Percentiles rank a stretch among this genome's conserved stretches.
Conservation (phyloP, 2,113 vertebrate genomes). For the Potamarius usumacintae region DNA sequence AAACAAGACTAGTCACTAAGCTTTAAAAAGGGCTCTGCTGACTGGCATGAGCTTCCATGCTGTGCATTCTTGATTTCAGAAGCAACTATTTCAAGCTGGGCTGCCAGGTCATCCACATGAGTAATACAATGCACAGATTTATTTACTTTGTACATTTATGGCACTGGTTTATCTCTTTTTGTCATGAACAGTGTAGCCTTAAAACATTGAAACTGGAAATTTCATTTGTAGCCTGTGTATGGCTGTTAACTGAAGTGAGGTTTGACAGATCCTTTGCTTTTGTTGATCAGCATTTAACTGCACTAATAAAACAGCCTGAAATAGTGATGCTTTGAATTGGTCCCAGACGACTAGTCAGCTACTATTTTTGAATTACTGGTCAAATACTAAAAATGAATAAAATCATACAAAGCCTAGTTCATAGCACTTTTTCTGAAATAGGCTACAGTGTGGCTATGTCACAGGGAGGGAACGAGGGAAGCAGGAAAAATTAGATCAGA, state of each 20-base stretch:
- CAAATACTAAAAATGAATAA: background rate
- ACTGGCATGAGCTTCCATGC: background rate
- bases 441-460: background rate
- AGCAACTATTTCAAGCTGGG: background rate
- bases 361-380: background rate
- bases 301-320: background rate
- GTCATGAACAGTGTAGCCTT: background rate
- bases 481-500: slow-evolving; percentile 14
- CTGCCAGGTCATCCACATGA: background rate
- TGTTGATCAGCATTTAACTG: background rate
- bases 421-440: background rate
- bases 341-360: background rate
- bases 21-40: background rate
- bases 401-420: background rate
- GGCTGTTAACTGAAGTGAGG: background rate
- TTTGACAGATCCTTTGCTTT: background rate
- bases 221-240: background rate
- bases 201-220: background rate
- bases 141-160: background rate
- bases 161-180: background rate
- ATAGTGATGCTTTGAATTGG: background rate
- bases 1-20: background rate
- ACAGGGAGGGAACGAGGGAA: slow-evolving; percentile 6
- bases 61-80: background rate
- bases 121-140: background rate